phyloP scores from a whole-genome alignment of 1,140 invertebrate species.

The Macrobrachium rosenbergii region DNA sequence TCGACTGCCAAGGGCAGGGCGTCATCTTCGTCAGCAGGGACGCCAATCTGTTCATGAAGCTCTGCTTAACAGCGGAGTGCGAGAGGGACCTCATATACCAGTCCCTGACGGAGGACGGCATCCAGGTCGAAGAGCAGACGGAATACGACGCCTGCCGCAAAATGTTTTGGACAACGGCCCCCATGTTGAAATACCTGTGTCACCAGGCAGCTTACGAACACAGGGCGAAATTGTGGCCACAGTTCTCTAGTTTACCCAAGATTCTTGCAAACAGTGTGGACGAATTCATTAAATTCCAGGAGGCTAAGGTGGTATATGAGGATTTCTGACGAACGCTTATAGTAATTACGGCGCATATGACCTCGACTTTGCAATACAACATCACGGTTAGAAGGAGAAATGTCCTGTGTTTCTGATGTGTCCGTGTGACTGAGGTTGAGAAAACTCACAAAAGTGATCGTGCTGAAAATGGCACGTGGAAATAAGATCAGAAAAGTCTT shows the following conservation, averaged over 20 bases:
- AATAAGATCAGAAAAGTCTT: too few relatives aligned
- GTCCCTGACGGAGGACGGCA: constrained; percentile 10
- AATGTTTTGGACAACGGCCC: background rate
- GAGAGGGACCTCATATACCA: background rate
- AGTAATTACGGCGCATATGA: too few relatives aligned
- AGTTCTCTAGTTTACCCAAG: background rate
- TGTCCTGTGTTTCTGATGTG: too few relatives aligned
- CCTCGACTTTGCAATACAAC: too few relatives aligned
- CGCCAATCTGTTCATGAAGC: constrained; percentile 14
- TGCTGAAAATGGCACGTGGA: too few relatives aligned
- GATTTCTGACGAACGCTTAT: background rate
- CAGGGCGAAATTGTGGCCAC: background rate
- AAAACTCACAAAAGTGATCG: too few relatives aligned
- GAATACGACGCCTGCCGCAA: background rate
- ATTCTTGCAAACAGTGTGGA: background rate
- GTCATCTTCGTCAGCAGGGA: constrained; percentile 39
- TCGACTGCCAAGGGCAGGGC: constrained; percentile 46
- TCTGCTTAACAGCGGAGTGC: background rate
- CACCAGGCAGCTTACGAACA: background rate
- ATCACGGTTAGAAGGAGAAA: too few relatives aligned
- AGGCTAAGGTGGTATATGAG: background rate
- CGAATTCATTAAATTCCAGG: background rate
- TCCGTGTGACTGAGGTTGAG: too few relatives aligned
- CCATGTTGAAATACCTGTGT: background rate
- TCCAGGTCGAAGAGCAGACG: background rate